These are phyloP conservation scores for Notarius lentiginosus DNA, from an alignment of 2,113 vertebrate species.

Conservation along the genomic window DNA sequence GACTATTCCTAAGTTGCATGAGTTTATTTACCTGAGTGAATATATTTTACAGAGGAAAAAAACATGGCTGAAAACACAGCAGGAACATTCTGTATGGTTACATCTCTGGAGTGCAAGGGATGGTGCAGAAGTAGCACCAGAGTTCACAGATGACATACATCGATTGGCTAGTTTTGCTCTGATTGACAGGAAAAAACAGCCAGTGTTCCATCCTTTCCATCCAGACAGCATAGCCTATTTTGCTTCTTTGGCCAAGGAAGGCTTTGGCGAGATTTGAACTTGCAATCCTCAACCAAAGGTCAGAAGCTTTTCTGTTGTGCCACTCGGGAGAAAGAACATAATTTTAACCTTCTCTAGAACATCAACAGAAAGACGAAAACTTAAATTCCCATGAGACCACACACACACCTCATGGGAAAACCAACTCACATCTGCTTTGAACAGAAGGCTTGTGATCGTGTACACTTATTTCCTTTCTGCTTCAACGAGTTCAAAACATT, in stretches of 20 bases:
- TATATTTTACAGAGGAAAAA: neutral
- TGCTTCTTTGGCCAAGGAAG: neutral
- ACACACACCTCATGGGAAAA: constrained; percentile 32
- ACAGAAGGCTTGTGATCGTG: constrained; percentile 3
- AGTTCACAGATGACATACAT: neutral
- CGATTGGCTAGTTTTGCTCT: neutral
- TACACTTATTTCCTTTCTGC: constrained; percentile 10
- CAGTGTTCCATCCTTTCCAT: neutral
- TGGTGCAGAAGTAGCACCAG: too few species aligned
- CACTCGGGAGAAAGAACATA: neutral
- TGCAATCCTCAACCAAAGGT: neutral
- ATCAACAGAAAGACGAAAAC: neutral
- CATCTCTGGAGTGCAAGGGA: too few species aligned
- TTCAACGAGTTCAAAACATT: neutral
- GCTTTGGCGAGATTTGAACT: neutral
- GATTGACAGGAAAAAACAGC: neutral
- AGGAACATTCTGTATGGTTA: too few species aligned
- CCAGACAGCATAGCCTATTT: neutral
- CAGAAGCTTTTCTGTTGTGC: neutral
- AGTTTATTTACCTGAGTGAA: neutral
- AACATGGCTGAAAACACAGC: neutral
- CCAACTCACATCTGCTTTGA: constrained; percentile 23
- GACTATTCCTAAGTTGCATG: too few species aligned
- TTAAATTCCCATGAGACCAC: neutral
- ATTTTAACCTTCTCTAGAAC: neutral